Conservation (phyloP, 2,797 vertebrate species). For the Acanthornis magna region DNA sequence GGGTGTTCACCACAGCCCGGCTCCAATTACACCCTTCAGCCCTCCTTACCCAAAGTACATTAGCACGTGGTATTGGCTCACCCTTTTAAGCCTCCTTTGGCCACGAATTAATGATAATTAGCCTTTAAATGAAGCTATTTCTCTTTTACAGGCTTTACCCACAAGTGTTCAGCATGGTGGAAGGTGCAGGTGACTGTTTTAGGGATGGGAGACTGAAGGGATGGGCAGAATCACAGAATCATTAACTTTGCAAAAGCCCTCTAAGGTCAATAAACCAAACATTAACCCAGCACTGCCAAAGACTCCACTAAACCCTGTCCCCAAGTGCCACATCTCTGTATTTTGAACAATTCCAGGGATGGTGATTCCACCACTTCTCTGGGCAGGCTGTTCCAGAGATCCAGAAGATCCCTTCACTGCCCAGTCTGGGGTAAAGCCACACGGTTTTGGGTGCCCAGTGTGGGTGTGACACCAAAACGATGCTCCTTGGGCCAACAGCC, state of each 20-base stretch:
- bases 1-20: not conserved
- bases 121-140: not conserved
- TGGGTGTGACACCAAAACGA: rapidly evolving
- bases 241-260: not conserved
- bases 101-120: slow-evolving; percentile 22
- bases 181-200: too few relatives aligned
- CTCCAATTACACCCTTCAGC: not conserved
- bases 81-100: slow-evolving; percentile 15
- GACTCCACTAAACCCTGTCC: not conserved
- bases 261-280: not conserved
- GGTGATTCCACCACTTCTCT: not conserved
- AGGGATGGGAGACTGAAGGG: not conserved
- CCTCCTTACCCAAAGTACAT: not conserved
- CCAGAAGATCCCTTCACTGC: not conserved
- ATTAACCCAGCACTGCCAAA: not conserved
- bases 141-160: not conserved
- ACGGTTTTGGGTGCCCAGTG: rapidly evolving
- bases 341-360: not conserved
- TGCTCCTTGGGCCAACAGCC: not conserved
- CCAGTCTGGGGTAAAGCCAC: not conserved
- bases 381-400: not conserved
- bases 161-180: not conserved
- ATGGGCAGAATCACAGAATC: not conserved
- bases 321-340: not conserved
- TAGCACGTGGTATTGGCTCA: not conserved